These are phyloP conservation scores for Cheilosia urbana DNA, from an alignment of 2,888 invertebrate genomes.

Conservation along the genomic window DNA sequence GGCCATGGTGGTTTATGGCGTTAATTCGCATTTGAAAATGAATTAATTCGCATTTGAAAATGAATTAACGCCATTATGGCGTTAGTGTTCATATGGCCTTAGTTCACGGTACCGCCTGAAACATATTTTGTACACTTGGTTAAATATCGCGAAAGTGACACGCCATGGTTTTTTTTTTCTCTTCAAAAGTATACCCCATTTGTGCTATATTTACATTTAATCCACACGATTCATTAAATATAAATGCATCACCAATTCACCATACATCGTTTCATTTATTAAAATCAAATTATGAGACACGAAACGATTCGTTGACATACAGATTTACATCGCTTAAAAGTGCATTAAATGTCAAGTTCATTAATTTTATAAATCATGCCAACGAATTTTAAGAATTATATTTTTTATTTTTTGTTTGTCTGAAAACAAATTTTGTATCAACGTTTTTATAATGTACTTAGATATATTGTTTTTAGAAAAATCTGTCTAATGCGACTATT, in stretches of 20 bases:
- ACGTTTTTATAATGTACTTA: neutral
- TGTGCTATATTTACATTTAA: neutral
- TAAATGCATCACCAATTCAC: neutral
- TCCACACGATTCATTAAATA: neutral
- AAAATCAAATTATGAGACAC: conserved; percentile 10
- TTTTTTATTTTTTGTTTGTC: neutral
- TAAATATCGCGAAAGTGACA: no score
- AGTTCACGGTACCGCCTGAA: no score
- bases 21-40: no score
- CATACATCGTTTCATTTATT: neutral
- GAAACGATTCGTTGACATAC: conserved; percentile 11
- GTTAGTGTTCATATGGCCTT: no score
- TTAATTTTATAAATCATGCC: conserved; percentile 49
- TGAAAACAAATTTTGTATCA: neutral
- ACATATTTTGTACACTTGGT: no score
- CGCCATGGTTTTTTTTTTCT: neutral
- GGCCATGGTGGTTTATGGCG: no score
- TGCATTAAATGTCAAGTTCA: conserved; percentile 60
- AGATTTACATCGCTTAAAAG: conserved; percentile 21
- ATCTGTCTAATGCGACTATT: no score
- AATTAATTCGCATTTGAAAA: no score
- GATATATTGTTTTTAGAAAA: no score
- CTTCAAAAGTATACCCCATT: neutral
- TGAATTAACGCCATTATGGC: no score
- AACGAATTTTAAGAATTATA: conserved; percentile 6